Conservation (phyloP, 1,140 invertebrate genomes). For the Lordiphosa collinella region DNA sequence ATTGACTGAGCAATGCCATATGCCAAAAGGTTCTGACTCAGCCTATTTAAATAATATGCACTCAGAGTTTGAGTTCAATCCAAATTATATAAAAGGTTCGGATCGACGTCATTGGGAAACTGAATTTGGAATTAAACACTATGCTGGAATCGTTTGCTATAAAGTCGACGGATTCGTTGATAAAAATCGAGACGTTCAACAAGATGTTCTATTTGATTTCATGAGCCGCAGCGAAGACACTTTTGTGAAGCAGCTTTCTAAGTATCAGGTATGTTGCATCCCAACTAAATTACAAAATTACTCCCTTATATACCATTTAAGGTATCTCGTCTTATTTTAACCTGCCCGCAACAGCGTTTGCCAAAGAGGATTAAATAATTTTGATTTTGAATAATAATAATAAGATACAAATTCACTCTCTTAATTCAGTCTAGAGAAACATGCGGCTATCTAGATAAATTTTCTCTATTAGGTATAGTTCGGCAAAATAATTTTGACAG, state of each 20-base stretch:
- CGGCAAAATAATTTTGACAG: no score
- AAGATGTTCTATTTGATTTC: conserved; percentile 96
- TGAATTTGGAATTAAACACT: conserved; percentile 95
- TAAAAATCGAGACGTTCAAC: conserved; percentile 97
- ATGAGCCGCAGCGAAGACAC: conserved; percentile 92
- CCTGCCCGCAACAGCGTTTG: no score
- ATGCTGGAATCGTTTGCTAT: conserved; percentile 97
- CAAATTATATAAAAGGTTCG: conserved; percentile 92
- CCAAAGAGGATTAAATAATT: no score
- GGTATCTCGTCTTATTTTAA: no score
- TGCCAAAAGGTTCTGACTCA: conserved; percentile 94
- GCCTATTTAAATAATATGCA: conserved; percentile 95
- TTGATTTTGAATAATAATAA: no score
- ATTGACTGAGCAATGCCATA: conserved; percentile 94
- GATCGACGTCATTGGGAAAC: conserved; percentile 94
- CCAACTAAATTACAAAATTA: neutral
- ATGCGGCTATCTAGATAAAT: no score
- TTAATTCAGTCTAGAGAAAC: no score
- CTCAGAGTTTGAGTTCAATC: conserved; percentile 91
- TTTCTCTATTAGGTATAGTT: no score
- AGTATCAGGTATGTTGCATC: conserved; percentile 83
- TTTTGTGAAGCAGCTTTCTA: conserved; percentile 93
- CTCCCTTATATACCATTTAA: no score
- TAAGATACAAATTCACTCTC: no score
- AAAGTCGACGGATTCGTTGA: conserved; percentile 96